Base-by-base conservation (phyloP, 2,888 invertebrate genomes). In the Rotaria sp. region DNA sequence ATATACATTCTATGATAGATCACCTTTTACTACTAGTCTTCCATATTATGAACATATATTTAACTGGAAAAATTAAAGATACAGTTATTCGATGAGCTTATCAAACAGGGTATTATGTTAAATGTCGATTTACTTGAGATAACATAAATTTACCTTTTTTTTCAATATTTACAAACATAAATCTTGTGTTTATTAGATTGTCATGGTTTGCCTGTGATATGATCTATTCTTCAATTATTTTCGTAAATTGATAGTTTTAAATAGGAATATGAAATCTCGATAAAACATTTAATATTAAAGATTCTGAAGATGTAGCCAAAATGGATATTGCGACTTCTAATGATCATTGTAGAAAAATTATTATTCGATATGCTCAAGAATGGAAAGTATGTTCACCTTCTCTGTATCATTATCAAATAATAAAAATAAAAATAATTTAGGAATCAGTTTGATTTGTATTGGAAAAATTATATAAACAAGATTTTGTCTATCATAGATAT, bases 361-460 rank as follows among this genome's bases (percentile, higher is more conserved):
- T 99, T 0, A 96, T 95, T 94, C 93, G 96, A 87, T 99, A 99
- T 92, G 94, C 97, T 0, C 91, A 92, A 50, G 96, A 97, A 88
- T 98, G 97, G 98, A 95, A 90, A 38, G 74, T 74, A 18, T 30
- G 74, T 84, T 2, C 21, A 10, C 10, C 1, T 26, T 18, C 1
- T 75, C 5, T 35, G 0, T 38, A 15, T 15, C 24, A 15, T 30
- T 8, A 30, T 30, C 10, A 67, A 67, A 67, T 8, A 41, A 3
- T 41, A 41, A 41, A 41, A 41, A 3, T 67, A 67, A 26, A 35
- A 35, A 24, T 41, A 15, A 75, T 95, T 91, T 99, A 99, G 99
- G 99, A 99, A 92, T 94, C 95, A 24, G 95, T 99, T 88, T 99
- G 99, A 99, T 99, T 97, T 97, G 94, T 97, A 15, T 99, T 99